Conservation (phyloP, 2,113 vertebrate genomes). For the Toxotes chatareus region DNA sequence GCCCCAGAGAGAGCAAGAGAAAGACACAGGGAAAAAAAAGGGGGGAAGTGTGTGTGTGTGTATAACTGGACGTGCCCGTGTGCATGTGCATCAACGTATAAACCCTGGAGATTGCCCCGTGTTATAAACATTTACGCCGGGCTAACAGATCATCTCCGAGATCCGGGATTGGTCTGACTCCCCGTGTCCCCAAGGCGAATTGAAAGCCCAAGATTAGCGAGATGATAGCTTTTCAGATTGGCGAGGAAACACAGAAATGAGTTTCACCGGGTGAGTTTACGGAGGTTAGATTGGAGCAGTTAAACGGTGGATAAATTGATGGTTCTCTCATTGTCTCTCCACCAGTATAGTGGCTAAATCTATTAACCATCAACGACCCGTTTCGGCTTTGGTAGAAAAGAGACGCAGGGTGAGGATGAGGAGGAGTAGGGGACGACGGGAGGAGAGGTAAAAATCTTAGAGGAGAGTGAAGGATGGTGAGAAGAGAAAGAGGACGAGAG, state of each 20-base stretch:
- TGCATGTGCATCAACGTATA: conserved; percentile 78
- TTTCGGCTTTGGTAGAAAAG: conserved; percentile 82
- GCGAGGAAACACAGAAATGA: conserved; percentile 96
- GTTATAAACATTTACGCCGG: conserved; percentile 99
- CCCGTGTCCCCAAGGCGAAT: conserved; percentile 92
- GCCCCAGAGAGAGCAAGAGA: conserved; percentile 69
- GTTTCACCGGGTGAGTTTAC: conserved; percentile 94
- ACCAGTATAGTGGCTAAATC: conserved; percentile 93
- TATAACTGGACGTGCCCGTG: conserved; percentile 11
- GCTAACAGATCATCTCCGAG: conserved; percentile 99
- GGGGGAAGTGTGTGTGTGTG: conserved; percentile 46
- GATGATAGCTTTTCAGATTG: conserved; percentile 99
- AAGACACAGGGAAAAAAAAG: neutral
- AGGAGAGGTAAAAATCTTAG: neutral
- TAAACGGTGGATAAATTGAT: conserved; percentile 98
- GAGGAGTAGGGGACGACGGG: neutral
- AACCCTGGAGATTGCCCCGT: conserved; percentile 95
- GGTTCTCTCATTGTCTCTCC: conserved; percentile 95
- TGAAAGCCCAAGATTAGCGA: conserved; percentile 98
- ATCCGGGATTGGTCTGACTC: conserved; percentile 95
- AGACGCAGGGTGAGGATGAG: conserved; percentile 72
- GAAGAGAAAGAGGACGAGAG: neutral
- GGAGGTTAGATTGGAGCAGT: conserved; percentile 97
- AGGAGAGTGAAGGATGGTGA: neutral
- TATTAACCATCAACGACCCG: conserved; percentile 93